These are phyloP conservation scores for Atrichornis clamosus DNA, from an alignment of 2,113 vertebrate genomes.

Conservation along the genomic window DNA sequence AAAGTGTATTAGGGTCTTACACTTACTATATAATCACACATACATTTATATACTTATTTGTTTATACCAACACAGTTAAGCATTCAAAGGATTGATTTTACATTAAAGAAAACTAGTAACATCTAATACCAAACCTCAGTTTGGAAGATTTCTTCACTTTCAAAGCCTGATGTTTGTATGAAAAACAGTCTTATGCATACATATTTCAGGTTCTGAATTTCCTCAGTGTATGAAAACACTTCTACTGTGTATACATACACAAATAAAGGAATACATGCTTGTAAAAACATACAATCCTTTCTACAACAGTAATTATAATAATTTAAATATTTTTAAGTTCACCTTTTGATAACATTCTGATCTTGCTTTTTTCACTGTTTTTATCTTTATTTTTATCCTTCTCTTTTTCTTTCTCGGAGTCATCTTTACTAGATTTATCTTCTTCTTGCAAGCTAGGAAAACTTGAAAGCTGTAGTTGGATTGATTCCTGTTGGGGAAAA, in stretches of 20 bases:
- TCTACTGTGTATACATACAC: background rate
- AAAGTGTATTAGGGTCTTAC: background rate
- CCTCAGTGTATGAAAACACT: background rate
- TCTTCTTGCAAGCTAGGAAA: conserved; percentile 82
- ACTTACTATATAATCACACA: background rate
- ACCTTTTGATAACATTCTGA: conserved; percentile 89
- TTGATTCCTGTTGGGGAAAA: conserved; percentile 75
- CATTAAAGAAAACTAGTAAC: background rate
- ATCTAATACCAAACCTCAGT: background rate
- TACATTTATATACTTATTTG: background rate
- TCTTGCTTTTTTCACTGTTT: conserved; percentile 82
- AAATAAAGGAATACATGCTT: background rate
- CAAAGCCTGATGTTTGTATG: background rate
- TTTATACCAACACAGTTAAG: background rate
- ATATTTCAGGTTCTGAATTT: background rate
- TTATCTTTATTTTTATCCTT: conserved; percentile 83
- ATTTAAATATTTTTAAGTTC: conserved; percentile 58
- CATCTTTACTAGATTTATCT: conserved; percentile 80
- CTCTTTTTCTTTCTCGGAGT: conserved; percentile 81
- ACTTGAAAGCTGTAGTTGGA: conserved; percentile 79
- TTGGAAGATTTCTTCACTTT: background rate
- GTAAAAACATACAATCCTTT: background rate
- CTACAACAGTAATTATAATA: background rate
- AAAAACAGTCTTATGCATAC: background rate
- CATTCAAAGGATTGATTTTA: background rate